These are phyloP conservation scores for Sander lucioperca DNA, from an alignment of 2,113 vertebrate species.

Conservation along the genomic window DNA sequence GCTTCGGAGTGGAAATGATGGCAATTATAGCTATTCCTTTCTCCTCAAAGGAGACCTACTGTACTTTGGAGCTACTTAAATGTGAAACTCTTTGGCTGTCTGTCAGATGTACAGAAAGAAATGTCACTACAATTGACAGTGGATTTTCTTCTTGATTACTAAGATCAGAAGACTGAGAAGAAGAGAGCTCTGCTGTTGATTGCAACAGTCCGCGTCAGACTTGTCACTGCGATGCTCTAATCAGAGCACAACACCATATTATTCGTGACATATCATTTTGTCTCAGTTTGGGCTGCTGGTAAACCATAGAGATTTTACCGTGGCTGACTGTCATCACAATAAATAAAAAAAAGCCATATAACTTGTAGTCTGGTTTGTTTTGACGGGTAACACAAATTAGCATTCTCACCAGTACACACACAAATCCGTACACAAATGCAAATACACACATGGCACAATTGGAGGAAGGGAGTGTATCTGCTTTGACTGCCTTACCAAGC, in stretches of 20 bases:
- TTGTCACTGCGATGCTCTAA: slow-evolving; percentile 53
- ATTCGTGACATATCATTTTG: slow-evolving; percentile 64
- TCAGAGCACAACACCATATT: slow-evolving; percentile 46
- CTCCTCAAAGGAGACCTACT: slow-evolving; percentile 43
- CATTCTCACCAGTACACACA: slow-evolving; percentile 1
- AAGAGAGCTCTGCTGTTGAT: slow-evolving; percentile 29
- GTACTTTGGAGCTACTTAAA: slow-evolving; percentile 57
- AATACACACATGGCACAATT: not conserved
- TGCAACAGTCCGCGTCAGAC: slow-evolving; percentile 46
- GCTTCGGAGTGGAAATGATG: slow-evolving; percentile 57
- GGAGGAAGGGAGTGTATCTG: not conserved
- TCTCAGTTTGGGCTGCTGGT: slow-evolving; percentile 49
- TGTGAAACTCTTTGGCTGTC: slow-evolving; percentile 24
- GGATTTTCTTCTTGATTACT: slow-evolving; percentile 41
- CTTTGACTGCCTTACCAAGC: not conserved
- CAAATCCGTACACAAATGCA: not conserved
- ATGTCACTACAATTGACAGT: slow-evolving; percentile 36
- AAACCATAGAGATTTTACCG: slow-evolving; percentile 44
- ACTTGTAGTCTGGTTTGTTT: slow-evolving; percentile 28
- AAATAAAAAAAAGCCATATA: not conserved
- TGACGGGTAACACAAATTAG: slow-evolving; percentile 38
- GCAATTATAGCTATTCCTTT: slow-evolving; percentile 50
- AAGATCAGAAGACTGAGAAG: slow-evolving; percentile 49
- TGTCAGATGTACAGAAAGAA: slow-evolving; percentile 51
- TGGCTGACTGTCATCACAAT: slow-evolving; percentile 31